Base-by-base conservation (phyloP, 2,113 vertebrate species). In the Bostrychus sinensis region DNA sequence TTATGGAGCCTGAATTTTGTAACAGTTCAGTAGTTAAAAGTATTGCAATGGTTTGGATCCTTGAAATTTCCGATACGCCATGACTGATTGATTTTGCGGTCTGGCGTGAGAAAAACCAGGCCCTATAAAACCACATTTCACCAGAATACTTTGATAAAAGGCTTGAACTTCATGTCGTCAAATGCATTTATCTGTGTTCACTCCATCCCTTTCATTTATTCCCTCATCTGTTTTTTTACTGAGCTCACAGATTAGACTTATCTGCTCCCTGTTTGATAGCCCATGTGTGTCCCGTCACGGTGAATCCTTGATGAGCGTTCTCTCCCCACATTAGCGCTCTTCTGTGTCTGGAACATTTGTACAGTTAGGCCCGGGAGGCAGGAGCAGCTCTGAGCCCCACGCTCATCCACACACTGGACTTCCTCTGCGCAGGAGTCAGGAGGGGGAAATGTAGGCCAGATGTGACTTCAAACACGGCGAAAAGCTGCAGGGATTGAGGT, bases 401-500 rank as follows among this genome's bases (percentile, higher is more conserved):
- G 28, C 70, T 64, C 82, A 85, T 81, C 82, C 80, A 87, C 77
- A 75, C 61, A 78, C 72, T 76, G 77, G 81, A 87, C 88, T 89
- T 91, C 88, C 90, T 88, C 79, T 86, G 48, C 61, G 68, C 86
- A 82, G 78, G 16, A 74, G 46, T 84, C 78, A 75, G 71, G 43
- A 65, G 64, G 84, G 45, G 86, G 75, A 91, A 90, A 91, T 86
- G 61, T 66, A 81, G 79, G 78, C 88, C 91, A 92, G 90, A 91
- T 92, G 91, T 90, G 85, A 83, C 85, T 87, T 91, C 90, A 91
- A 90, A 91, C 84, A 66, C 22, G 50, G 70, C 59, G 81, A 78
- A 89, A 88, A 86, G 82, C 86, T 81, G 66, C 66, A 48, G 78
- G 89, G 89, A 91, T 87, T 86, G 80, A 88, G 85, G 78, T 85